Evolutionary conservation across 2,113 vertebrate species (phyloP), one percentile per base, ranked within the genome.

Genomic region (Erpornis zantholeuca): DNA sequence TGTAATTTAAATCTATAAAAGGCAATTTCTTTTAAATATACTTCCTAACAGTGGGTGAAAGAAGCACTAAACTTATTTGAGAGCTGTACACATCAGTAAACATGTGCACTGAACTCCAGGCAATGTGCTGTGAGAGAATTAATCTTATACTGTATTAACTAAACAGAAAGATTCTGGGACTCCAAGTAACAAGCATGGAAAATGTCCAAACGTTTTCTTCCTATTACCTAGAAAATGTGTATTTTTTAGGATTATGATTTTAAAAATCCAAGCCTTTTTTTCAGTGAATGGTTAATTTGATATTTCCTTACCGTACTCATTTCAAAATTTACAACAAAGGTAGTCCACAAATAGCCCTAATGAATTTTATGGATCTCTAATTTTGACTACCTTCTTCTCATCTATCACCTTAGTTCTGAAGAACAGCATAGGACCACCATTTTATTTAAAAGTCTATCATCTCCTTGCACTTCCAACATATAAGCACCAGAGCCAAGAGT

Each of bases 1-100:
- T 98, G 98, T 98, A 98, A 98, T 98, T 98, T 98, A 98, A 98
- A 98, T 98, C 98, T 99, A 98, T 98, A 98, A 98, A 97, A 97
- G 96, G 98, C 98, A 98, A 98, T 98, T 99, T 98, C 98, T 98
- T 98, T 98, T 97, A 92, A 97, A 97, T 98, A 98, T 98, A 97
- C 98, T 98, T 98, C 97, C 98, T 98, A 98, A 98, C 96, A 98
- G 97, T 97, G 98, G 97, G 97, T 98, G 97, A 96, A 98, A 98
- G 97, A 95, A 97, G 97, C 97, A 92, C 93, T 95, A 86, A 98
- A 98, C 97, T 98, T 98, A 98, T 98, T 99, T 98, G 96, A 98
- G 97, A 96, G 98, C 97, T 98, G 97, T 98, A 98, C 98, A 99
- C 98, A 98, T 99, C 98, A 98, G 98, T 98, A 98, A 99, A 98